A percentile compares a stretch with the other conserved stretches of the same genome.
These are phyloP conservation scores for Agrenia bidenticulata DNA, from an alignment of 2,888 invertebrate species.

Conservation along the genomic window DNA sequence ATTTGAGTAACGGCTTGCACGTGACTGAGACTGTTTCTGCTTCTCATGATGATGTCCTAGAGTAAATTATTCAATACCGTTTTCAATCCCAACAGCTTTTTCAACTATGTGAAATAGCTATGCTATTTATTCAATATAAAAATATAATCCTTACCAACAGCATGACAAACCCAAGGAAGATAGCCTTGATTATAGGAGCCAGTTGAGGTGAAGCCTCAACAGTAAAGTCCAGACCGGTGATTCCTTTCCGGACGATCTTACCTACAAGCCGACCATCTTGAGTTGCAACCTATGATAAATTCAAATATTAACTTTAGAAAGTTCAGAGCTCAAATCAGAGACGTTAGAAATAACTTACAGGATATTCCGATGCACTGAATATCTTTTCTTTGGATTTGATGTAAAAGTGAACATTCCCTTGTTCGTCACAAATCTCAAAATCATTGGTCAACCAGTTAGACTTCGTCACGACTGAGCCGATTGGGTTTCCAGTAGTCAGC, in stretches of 20 bases:
- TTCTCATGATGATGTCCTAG: conserved; percentile 10
- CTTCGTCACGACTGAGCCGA: conserved; percentile 24
- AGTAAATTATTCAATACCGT: neutral
- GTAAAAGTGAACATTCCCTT: conserved; percentile 20
- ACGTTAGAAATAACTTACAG: too few relatives aligned
- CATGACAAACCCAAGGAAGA: conserved; percentile 24
- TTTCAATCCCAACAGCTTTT: neutral
- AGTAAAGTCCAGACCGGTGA: conserved; percentile 22
- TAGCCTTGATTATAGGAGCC: conserved; percentile 20
- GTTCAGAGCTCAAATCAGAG: too few relatives aligned
- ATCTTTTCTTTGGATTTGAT: conserved; percentile 26
- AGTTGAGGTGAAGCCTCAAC: conserved; percentile 19
- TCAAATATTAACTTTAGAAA: too few relatives aligned
- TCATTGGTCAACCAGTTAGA: conserved; percentile 19
- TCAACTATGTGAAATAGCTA: neutral
- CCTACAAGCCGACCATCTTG: conserved; percentile 21
- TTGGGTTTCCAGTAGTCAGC: conserved; percentile 14
- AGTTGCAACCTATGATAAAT: conserved; percentile 7
- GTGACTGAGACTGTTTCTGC: conserved; percentile 13
- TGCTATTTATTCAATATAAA: neutral
- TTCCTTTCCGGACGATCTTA: conserved; percentile 20
- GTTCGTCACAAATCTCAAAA: conserved; percentile 25
- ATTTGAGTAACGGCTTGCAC: conserved; percentile 8
- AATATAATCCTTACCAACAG: conserved; percentile 13
- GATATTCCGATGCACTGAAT: conserved; percentile 25